Conservation (phyloP, 2,888 invertebrate species). For the Plagodis dolabraria region DNA sequence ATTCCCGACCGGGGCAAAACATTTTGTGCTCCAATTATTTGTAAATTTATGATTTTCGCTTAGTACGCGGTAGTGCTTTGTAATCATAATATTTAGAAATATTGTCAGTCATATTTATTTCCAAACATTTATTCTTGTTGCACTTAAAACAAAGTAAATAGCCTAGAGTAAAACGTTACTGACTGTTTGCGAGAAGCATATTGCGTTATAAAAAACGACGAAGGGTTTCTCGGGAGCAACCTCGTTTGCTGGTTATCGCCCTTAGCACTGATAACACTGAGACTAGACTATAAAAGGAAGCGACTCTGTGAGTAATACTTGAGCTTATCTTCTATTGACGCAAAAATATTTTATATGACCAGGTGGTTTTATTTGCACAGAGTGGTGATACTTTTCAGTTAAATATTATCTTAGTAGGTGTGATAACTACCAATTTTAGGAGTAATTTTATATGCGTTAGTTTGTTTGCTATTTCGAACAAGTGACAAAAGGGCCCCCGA, state of each 20-base stretch:
- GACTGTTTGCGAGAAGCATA: conserved; percentile 65
- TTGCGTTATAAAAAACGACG: conserved; percentile 74
- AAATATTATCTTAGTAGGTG: no score
- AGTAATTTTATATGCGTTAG: no score
- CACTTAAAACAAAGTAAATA: conserved; percentile 57
- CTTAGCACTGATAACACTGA: conserved; percentile 55
- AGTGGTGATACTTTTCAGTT: no score
- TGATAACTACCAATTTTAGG: no score
- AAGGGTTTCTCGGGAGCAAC: conserved; percentile 62
- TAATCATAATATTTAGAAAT: no score
- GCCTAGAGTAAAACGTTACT: conserved; percentile 51
- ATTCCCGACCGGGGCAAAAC: no score
- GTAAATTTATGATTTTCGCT: no score
- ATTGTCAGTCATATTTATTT: conserved; percentile 21
- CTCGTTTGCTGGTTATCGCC: conserved; percentile 70
- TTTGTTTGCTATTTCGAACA: no score
- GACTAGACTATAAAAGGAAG: conserved; percentile 59
- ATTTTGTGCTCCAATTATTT: no score
- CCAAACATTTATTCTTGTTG: conserved; percentile 40
- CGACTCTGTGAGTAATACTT: conserved; percentile 63
- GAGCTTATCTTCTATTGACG: conserved; percentile 65
- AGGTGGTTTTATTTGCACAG: no score
- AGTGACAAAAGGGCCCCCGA: no score
- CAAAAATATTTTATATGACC: conserved; percentile 52
- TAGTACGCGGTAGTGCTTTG: no score